Evolutionary conservation across 1,140 invertebrate species (phyloP), one percentile per base, ranked within the genome.

Genomic region (Galendromus occidentalis): DNA sequence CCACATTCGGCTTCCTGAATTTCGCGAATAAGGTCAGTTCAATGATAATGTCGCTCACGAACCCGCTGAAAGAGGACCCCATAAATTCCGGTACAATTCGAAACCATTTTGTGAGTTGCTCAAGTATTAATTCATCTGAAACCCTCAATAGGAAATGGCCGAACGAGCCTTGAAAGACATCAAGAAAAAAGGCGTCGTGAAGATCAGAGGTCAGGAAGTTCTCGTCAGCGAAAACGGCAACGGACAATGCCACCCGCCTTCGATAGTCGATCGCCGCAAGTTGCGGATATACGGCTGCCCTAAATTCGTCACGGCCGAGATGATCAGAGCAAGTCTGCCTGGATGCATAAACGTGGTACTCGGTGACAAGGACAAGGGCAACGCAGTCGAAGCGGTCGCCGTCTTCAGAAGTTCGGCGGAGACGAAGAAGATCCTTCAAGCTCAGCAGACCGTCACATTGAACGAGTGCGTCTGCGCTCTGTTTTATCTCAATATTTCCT

Each of bases 381-480:
- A 59, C 20, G 12, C 51, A 17, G 9, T 59, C 22, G 51, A 59
- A 59, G 51, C 51, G 25, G 51, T 59, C 51, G 51, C 51, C 1
- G 22, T 59, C 1, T 59, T 29, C 22, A 25, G 51, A 2, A 59
- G 14, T 59, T 59, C 51, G 22, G 14, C 51, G 1, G 51, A 59
- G 14, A 33, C 51, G 25, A 14, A 59, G 33, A 59, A 59, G 51
- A 33, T 59, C 2, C 51, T 59, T 9, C 25, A 1, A 17, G n/a
- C 51, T 59, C 51, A 59, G 6, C 51, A 59, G 51, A 59, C 51
- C 33, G 12, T 59, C n/a, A 59, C 51, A 22, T 59, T 59, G 51
- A 59, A 59, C 51, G 51, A 59, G 51, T 25, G 25, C 14, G 33
- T 59, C 20, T 59, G 51, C 51, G 51, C 51, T 59, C 25, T 59